Conservation (phyloP, 2,113 vertebrate genomes). For the Tiliqua scincoides region DNA sequence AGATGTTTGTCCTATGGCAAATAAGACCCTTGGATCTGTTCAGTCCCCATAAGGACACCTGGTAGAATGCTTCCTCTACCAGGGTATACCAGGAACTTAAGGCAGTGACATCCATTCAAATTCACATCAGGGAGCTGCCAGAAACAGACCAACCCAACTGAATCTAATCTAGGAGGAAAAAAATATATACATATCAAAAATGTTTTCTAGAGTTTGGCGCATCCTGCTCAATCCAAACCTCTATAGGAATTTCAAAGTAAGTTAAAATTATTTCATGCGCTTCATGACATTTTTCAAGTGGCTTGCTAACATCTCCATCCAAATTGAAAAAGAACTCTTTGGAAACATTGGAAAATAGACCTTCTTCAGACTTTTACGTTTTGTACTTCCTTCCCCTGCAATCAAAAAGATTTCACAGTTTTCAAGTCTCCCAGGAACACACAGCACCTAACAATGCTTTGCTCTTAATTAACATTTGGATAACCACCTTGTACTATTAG, state of each 20-base stretch:
- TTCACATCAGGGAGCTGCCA: background rate
- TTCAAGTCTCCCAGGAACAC: conserved; percentile 63
- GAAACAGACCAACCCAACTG: background rate
- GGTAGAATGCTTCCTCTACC: no score
- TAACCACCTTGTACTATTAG: conserved; percentile 48
- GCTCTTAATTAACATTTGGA: conserved; percentile 59
- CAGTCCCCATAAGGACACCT: no score
- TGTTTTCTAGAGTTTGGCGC: background rate
- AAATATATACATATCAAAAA: no score
- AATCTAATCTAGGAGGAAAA: background rate
- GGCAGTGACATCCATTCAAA: background rate
- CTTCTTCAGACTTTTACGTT: background rate
- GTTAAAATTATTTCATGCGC: background rate
- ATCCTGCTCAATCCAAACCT: background rate
- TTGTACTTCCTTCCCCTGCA: background rate
- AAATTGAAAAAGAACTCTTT: background rate
- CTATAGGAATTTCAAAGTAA: background rate
- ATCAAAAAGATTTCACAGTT: conserved; percentile 13
- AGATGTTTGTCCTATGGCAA: background rate
- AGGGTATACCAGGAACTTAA: background rate
- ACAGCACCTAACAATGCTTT: conserved; percentile 40
- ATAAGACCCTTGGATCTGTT: no score
- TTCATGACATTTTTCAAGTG: background rate
- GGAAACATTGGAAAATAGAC: background rate
- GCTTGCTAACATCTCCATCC: background rate